Evolutionary conservation across 2,113 vertebrate species (phyloP), one percentile per base, ranked within the genome.

Genomic region (Marmota flaviventris): DNA sequence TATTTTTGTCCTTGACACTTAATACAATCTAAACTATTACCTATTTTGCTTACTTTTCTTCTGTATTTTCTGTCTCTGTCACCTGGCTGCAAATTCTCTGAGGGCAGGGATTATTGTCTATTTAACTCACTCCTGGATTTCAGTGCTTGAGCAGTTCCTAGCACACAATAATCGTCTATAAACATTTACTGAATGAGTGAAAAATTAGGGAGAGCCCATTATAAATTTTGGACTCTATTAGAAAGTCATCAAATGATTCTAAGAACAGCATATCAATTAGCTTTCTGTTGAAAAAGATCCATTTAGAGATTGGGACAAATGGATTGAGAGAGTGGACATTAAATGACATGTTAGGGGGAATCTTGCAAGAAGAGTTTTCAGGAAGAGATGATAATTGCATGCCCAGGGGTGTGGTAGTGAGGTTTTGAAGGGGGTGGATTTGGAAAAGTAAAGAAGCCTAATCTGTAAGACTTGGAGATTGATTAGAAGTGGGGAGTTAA

Each of bases 231-330:
- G 16, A 76, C 2, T 90, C 70, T 67, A 79, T 16, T 72, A 56
- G 77, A 45, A 89, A 94, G 29, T 4, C 82, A 89, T 24, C n/a
- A 32, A 69, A 58, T 51, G 27, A 83, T 75, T 96, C 95, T 69
- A 81, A 93, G 72, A 27, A 42, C 16, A 82, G 58, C 58, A 2
- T 63, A 17, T 75, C 53, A 39, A 58, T 32, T 34, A 67, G 18
- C 18, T 85, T 97, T 82, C 32, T 18, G 53, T 20, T 56, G 27
- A 14, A 69, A 83, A 72, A 51, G 10, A 85, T 72, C 16, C 9
- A 24, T 37, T 91, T 93, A 69, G 61, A 91, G 39, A 95, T 92
- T 88, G 48, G 22, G 12, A 45, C 39, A 75, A 75, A 90, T 61
- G 73, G 10, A 17, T 86, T 61, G 39, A 24, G 10, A 81, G 39